Conservation (phyloP, 2,113 vertebrate species). For the Actenoides hombroni region DNA sequence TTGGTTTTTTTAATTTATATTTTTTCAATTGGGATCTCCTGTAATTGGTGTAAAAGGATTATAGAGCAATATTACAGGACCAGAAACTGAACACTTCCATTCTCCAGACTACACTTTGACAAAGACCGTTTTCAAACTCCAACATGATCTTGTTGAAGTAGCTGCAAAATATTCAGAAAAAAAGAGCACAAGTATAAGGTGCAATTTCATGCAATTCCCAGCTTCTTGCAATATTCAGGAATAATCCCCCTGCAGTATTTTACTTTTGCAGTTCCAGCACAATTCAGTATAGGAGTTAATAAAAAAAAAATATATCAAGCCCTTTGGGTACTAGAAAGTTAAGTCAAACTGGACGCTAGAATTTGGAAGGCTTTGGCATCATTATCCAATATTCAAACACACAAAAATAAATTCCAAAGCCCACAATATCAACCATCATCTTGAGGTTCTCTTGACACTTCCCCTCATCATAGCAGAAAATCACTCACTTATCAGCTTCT, state of each 20-base stretch:
- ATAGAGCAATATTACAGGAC: not conserved
- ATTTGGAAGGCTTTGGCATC: not conserved
- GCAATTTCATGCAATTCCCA: not conserved
- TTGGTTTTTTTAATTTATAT: not conserved
- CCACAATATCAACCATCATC: not conserved
- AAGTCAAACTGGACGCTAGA: not conserved
- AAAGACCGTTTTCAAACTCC: not conserved
- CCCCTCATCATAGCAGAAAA: not conserved
- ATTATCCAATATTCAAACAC: not conserved
- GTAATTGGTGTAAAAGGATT: not conserved
- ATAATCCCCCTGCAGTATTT: not conserved
- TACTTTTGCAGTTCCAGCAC: not conserved
- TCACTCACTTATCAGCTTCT: not conserved
- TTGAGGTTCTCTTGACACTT: not conserved
- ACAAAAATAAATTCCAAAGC: not conserved
- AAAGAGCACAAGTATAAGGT: not conserved
- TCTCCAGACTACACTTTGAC: not conserved
- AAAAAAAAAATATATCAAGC: not conserved
- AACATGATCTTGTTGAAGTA: not conserved
- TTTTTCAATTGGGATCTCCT: not conserved
- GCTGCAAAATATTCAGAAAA: not conserved
- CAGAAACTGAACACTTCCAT: not conserved
- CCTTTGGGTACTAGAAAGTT: not conserved
- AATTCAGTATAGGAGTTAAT: not conserved
- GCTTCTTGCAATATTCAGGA: not conserved